Base-by-base conservation (phyloP, 1,140 invertebrate species). In the Solenopsis fugax region DNA sequence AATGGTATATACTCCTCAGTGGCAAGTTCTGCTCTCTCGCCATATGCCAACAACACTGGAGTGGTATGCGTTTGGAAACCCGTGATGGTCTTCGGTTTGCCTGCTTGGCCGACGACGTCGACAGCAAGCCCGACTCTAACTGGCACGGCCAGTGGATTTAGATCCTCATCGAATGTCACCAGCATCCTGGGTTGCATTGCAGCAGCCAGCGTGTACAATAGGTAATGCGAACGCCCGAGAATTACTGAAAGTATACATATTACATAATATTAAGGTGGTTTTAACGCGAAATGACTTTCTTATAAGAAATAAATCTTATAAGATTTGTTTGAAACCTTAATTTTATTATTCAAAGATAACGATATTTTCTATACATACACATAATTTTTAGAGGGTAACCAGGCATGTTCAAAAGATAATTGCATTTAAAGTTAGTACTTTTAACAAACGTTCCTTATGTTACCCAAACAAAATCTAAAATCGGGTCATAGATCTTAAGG, bases 41-140 rank as follows among this genome's bases (percentile, higher is more conserved):
- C 99, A 94, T 98, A 98, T 0, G 98, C 99, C 54, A 99, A 95
- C 41, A 99, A 95, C 13, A 99, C 99, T 1, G 99, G 99, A 10
- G 99, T 99, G 13, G 99, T 99, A 94, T 99, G 99, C 1, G 99
- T 99, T 95, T 99, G 99, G 93, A 99, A 99, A 34, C 99, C 99
- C 29, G 99, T 99, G 72, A 99, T 99, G 1, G 99, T 99, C 96
- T 99, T 99, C 0, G 99, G 99, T 93, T 99, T 99, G 52, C 99
- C 99, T 9, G 99, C 99, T 96, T 99, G 99, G 7, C 99, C 99
- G 29, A 99, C 99, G 7, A 99, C 98, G 96, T 99, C 99, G 1
- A 99, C 99, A 69, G 99, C 99, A 96, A 99, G 97, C 93, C 99
- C 99, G 89, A 99, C 99, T 90, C 99, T 96, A 0, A 99, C 99